A percentile compares a stretch with the other conserved stretches of the same genome.
phyloP scores from a whole-genome alignment of 2,888 invertebrate genomes.

The Rhagonycha lutea region DNA sequence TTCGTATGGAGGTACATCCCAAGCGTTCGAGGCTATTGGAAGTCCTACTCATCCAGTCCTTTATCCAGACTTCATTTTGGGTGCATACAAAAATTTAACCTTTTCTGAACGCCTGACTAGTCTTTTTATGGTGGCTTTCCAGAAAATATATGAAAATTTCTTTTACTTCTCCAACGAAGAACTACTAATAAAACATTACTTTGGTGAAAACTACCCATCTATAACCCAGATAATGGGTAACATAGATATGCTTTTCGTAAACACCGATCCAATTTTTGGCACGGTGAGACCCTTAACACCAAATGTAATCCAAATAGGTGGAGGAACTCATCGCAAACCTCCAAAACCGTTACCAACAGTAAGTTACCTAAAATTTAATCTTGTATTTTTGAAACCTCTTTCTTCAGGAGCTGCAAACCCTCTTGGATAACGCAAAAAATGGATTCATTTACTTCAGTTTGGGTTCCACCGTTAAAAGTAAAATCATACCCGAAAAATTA shows the following conservation, averaged over 20 bases:
- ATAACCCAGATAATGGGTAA: neutral
- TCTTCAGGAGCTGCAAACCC: neutral
- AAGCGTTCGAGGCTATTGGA: neutral
- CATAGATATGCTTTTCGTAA: neutral
- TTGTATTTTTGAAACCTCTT: neutral
- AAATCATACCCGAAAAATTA: neutral
- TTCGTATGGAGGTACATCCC: neutral
- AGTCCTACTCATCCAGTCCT: neutral
- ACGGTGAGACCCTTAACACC: neutral
- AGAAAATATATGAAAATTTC: neutral
- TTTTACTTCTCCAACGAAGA: neutral
- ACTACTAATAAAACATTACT: neutral
- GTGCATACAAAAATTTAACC: neutral
- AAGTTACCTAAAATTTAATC: neutral
- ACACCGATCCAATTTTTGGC: neutral
- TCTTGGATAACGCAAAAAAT: neutral
- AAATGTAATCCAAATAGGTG: neutral
- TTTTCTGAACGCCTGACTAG: neutral
- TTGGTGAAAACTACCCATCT: neutral
- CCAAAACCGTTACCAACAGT: neutral
- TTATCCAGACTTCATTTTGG: neutral
- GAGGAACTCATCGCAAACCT: neutral
- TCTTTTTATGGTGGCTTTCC: neutral
- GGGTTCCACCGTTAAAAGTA: neutral
- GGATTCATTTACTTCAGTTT: neutral